These are phyloP conservation scores for Lacerta agilis DNA, from an alignment of 2,797 vertebrate species.

Conservation along the genomic window DNA sequence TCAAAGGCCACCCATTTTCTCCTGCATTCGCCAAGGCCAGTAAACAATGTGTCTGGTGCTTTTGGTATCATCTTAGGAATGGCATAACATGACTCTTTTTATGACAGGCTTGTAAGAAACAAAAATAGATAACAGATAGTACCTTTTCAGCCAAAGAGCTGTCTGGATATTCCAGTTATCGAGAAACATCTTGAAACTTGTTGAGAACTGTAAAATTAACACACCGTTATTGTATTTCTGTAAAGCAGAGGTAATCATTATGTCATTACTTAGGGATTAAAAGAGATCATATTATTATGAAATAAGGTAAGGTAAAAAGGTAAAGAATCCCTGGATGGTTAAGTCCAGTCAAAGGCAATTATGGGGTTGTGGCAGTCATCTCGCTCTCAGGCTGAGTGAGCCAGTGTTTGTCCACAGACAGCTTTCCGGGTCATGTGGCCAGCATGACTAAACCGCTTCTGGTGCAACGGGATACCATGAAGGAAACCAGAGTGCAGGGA, in stretches of 20 bases:
- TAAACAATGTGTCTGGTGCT: background rate
- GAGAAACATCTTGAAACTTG: constrained; percentile 98
- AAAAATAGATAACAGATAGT: constrained; percentile 35
- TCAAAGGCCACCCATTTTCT: background rate
- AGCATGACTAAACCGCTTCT: too few relatives aligned
- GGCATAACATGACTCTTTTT: background rate
- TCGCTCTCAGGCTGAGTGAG: too few relatives aligned
- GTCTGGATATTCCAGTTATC: constrained; percentile 99
- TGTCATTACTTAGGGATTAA: background rate
- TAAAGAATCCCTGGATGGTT: too few relatives aligned
- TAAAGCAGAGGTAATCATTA: background rate
- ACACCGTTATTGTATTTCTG: constrained; percentile 55
- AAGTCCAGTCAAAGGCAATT: too few relatives aligned
- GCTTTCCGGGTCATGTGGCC: too few relatives aligned
- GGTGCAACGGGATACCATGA: too few relatives aligned
- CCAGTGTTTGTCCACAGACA: too few relatives aligned
- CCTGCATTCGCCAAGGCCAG: background rate
- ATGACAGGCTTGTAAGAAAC: background rate
- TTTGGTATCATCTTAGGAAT: background rate
- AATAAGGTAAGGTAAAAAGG: too few relatives aligned
- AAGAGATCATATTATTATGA: background rate
- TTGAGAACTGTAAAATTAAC: constrained; percentile 87
- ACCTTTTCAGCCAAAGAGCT: constrained; percentile 98
- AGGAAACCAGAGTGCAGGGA: too few relatives aligned
- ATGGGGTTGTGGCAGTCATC: too few relatives aligned